A percentile compares a stretch with the other conserved stretches of the same genome.
phyloP scores from a whole-genome alignment of 1,140 invertebrate genomes.

The Helicoverpa zea region DNA sequence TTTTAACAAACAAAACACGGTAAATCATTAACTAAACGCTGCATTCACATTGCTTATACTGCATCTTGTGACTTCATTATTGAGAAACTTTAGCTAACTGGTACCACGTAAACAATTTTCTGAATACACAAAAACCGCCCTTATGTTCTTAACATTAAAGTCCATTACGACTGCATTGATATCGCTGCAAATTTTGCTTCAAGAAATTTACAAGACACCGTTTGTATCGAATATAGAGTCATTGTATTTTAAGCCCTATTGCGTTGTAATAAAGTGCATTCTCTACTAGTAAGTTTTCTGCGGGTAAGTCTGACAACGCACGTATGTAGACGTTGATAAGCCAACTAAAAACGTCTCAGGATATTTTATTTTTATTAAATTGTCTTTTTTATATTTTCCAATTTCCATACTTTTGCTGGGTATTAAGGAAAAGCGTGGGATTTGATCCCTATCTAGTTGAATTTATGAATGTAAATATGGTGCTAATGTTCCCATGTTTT shows the following conservation, averaged over 20 bases:
- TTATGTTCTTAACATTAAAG: not conserved
- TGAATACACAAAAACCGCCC: not conserved
- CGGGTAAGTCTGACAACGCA: constrained; percentile 12
- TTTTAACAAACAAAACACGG: constrained; percentile 28
- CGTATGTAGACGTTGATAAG: constrained; percentile 30
- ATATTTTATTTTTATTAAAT: constrained; percentile 41
- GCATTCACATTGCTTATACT: constrained; percentile 32
- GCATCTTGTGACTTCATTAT: constrained; percentile 37
- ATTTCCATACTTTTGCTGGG: not conserved
- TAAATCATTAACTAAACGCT: constrained; percentile 42
- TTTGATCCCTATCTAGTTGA: not conserved
- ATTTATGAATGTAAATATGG: not conserved
- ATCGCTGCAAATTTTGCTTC: constrained; percentile 2
- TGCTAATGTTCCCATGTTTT: not conserved
- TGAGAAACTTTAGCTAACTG: constrained; percentile 29
- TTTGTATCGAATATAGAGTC: constrained; percentile 3
- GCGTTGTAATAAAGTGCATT: constrained; percentile 10
- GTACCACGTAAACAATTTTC: not conserved
- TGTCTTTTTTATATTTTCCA: constrained; percentile 29
- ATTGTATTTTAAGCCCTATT: not conserved
- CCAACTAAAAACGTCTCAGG: constrained; percentile 4
- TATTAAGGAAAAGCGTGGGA: not conserved
- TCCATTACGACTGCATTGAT: not conserved
- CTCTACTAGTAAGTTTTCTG: not conserved
- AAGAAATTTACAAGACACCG: constrained; percentile 30